Conservation (phyloP, 2,113 vertebrate species). For the Nesospiza acunhae region DNA sequence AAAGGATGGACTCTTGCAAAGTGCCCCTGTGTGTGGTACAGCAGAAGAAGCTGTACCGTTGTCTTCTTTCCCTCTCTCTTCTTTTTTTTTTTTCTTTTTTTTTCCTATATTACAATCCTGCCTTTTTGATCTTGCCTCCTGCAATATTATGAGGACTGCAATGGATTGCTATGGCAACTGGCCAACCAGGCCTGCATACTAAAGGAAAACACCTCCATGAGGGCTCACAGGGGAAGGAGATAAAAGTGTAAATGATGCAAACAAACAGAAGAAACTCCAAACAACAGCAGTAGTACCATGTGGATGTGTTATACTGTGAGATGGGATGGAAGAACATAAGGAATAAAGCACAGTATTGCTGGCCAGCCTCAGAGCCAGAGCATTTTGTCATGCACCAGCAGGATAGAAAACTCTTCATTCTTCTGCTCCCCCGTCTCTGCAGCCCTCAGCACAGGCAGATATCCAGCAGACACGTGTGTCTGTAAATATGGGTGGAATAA, state of each 20-base stretch:
- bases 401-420: not conserved
- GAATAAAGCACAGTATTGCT: not conserved
- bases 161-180: slow-evolving; percentile 75
- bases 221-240: slow-evolving; percentile 2
- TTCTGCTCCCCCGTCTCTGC: not conserved
- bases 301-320: not conserved
- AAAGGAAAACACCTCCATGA: slow-evolving; percentile 41
- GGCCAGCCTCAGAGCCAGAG: not conserved
- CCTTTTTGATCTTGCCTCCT: slow-evolving; percentile 64
- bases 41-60: not conserved
- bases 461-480: not conserved
- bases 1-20: not conserved
- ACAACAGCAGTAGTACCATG: not conserved
- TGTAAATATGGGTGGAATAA: slow-evolving; percentile 30
- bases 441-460: not conserved
- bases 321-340: not conserved
- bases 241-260: slow-evolving; percentile 30
- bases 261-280: not conserved
- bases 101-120: not conserved
- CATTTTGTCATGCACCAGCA: not conserved
- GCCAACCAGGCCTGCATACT: slow-evolving; percentile 75
- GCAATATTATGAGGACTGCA: slow-evolving; percentile 49
- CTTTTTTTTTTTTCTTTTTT: too few relatives aligned
- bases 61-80: not conserved
- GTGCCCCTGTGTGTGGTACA: not conserved